Evolutionary conservation across 1,140 invertebrate genomes (phyloP).

Genomic region (Camponotus vicinus): DNA sequence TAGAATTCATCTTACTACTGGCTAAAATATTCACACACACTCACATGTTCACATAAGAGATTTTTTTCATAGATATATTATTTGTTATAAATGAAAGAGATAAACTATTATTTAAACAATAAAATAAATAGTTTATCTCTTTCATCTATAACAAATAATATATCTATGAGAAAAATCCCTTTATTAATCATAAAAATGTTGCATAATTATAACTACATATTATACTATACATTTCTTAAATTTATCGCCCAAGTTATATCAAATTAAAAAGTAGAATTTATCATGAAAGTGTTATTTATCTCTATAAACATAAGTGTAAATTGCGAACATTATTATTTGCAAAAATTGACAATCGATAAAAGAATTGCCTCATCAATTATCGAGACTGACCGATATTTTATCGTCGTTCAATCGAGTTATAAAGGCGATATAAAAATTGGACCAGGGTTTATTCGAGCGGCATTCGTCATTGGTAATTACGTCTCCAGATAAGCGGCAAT

Average conservation of each 20-base stretch:
- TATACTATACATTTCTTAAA: too few relatives aligned
- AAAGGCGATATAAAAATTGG: neutral
- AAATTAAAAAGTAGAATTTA: neutral
- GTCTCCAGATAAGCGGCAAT: conserved; percentile 76
- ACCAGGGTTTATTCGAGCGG: neutral
- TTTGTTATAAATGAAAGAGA: neutral
- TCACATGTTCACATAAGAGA: neutral
- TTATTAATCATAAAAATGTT: conserved; percentile 17
- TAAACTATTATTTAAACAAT: too few relatives aligned
- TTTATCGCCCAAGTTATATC: neutral
- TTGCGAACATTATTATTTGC: neutral
- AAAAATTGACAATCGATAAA: neutral
- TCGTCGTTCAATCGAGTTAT: neutral
- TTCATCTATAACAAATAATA: conserved; percentile 13
- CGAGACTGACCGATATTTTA: neutral
- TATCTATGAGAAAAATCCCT: neutral
- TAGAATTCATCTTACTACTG: neutral
- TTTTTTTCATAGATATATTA: neutral
- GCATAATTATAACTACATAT: neutral
- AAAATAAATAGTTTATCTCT: too few relatives aligned
- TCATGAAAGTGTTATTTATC: neutral
- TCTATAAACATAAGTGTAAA: conserved; percentile 1
- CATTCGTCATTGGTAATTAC: conserved; percentile 55
- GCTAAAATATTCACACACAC: too few relatives aligned
- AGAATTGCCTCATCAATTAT: neutral